Base-by-base conservation (phyloP, 2,888 invertebrate genomes). In the Cantharis rufa region DNA sequence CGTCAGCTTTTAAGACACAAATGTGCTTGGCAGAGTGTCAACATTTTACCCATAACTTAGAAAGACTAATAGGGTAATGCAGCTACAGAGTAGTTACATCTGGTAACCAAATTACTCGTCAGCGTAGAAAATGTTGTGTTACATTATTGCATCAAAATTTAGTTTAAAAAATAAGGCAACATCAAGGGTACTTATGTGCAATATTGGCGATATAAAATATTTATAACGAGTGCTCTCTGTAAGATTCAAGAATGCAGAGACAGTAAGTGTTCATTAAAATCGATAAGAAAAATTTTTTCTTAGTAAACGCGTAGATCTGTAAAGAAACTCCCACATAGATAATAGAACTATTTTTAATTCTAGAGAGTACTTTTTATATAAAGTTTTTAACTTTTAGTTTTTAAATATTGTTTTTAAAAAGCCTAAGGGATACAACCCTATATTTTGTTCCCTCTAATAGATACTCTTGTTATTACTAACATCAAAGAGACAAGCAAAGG, bases 1-100 rank as follows among this genome's bases (percentile, higher is more conserved):
- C 61, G 66, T 61, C 72, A 32, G 73, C 73, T 68, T 73, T 62
- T 62, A n/a, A 27, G 62, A 69, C 69, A 73, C 27, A 69, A 72
- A 24, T 73, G 69, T 24, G 48, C 28, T 16, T 61, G 72, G 66
- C 72, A 28, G 71, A 16, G 24, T 18, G 27, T 27, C 15, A 69
- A 15, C 68, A 73, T 73, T 73, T 73, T 73, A 18, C 64, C n/a
- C 64, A 24, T 21, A 66, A 66, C 48, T 48, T 48, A 48, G 48
- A 48, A n/a, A 48, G 48, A 48, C 48, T 48, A 48, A 48, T 48
- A 48, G 48, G n/a, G n/a, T 48, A 48, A 48, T 48, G 48, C 48
- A 48, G 48, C 48, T 48, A 48, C 48, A 48, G 48, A 48, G 48
- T n/a, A 48, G 48, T 48, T 48, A 48, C 48, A 48, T 48, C 48